Percentiles rank a stretch among this genome's conserved stretches.
These are phyloP conservation scores for Stenodera caucasica DNA, from an alignment of 2,888 invertebrate species.

Conservation along the genomic window DNA sequence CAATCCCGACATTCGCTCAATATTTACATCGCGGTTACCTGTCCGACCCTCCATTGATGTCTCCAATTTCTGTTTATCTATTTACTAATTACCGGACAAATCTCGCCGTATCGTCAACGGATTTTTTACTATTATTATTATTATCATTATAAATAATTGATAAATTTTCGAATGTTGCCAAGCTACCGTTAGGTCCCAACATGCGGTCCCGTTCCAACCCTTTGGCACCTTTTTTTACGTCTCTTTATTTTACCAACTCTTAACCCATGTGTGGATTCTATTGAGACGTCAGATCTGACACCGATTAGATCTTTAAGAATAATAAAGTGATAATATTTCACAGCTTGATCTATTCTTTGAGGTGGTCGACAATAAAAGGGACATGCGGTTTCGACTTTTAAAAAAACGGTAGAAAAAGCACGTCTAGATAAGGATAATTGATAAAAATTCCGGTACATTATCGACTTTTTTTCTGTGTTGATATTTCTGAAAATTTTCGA, in stretches of 20 bases:
- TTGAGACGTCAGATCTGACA: conserved; percentile 37
- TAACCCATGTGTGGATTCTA: conserved; percentile 23
- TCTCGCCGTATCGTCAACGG: not conserved
- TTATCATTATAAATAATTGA: no score
- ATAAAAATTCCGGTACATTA: not conserved
- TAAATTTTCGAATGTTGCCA: not conserved
- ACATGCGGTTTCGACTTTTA: conserved; percentile 35
- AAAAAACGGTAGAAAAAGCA: not conserved
- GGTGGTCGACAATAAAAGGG: conserved; percentile 41
- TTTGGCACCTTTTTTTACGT: conserved; percentile 42
- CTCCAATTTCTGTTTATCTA: conserved; percentile 8
- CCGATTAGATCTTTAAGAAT: conserved; percentile 47
- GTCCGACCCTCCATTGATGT: not conserved
- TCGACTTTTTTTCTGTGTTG: not conserved
- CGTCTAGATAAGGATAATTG: not conserved
- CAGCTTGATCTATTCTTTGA: conserved; percentile 46
- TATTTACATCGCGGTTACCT: not conserved
- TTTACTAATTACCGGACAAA: conserved; percentile 6
- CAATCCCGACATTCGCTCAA: not conserved
- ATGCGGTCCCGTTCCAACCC: conserved; percentile 40
- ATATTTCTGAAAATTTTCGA: no score
- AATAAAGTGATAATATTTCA: conserved; percentile 50
- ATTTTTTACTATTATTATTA: no score
- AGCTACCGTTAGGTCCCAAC: conserved; percentile 43
- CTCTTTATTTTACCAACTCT: not conserved